phyloP scores from a whole-genome alignment of 2,797 vertebrate species.

The Arnoldichthys spilopterus region DNA sequence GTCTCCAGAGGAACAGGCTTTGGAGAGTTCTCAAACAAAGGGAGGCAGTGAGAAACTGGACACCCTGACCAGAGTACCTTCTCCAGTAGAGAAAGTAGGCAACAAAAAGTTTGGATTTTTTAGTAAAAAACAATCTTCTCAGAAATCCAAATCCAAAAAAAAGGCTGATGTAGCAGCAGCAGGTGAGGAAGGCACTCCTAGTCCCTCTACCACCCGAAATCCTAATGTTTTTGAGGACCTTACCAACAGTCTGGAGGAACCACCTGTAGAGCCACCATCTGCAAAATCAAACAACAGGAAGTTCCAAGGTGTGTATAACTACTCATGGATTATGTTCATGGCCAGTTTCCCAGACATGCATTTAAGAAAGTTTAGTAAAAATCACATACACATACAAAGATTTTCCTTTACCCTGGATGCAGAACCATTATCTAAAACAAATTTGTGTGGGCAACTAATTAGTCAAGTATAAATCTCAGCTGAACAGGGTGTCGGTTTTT shows the following conservation, averaged over 20 bases:
- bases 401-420: too few relatives aligned
- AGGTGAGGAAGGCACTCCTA: neutral
- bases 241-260: slow-evolving; percentile 50
- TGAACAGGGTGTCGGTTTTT: too few relatives aligned
- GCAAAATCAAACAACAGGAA: neutral
- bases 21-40: neutral
- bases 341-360: neutral
- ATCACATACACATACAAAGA: too few relatives aligned
- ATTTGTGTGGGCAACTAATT: too few relatives aligned
- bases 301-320: slow-evolving; percentile 16
- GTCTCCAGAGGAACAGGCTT: neutral
- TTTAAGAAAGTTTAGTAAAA: too few relatives aligned
- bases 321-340: neutral
- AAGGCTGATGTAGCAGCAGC: neutral
- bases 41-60: slow-evolving; percentile 41
- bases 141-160: slow-evolving; percentile 29
- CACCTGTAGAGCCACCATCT: slow-evolving; percentile 1
- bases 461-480: too few relatives aligned
- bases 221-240: slow-evolving; percentile 28
- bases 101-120: neutral
- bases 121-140: neutral
- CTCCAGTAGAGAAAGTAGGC: slow-evolving; percentile 38
- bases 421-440: too few relatives aligned
- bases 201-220: slow-evolving; percentile 9
- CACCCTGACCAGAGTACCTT: neutral